Evolutionary conservation across 2,888 invertebrate genomes (phyloP).

Genomic region (Archips crataeganus): DNA sequence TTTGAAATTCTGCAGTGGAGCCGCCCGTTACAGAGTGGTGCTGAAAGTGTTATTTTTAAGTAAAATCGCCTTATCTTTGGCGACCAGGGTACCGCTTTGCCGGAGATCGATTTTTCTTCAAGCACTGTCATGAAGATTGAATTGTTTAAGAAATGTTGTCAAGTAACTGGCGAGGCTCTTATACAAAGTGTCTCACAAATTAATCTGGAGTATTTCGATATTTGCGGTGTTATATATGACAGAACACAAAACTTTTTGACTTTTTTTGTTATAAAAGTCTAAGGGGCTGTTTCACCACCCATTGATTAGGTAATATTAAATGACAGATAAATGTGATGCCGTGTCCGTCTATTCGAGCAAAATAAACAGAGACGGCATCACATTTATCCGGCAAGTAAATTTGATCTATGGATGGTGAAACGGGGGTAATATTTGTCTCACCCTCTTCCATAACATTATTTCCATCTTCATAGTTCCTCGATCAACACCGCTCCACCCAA

Average conservation of each 20-base stretch:
- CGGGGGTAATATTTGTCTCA: background rate
- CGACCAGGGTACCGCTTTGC: conserved; percentile 1
- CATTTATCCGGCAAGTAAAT: too few species aligned
- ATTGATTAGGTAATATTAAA: too few species aligned
- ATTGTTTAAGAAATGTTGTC: background rate
- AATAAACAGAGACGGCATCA: too few species aligned
- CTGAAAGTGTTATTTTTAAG: conserved; percentile 40
- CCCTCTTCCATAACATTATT: background rate
- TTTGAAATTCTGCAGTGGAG: conserved; percentile 62
- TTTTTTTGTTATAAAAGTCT: too few species aligned
- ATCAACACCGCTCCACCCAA: background rate
- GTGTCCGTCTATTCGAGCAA: too few species aligned
- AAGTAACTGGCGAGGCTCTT: background rate
- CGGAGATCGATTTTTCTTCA: conserved; percentile 25
- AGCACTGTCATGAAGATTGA: conserved; percentile 12
- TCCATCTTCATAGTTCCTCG: background rate
- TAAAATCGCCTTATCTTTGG: conserved; percentile 30
- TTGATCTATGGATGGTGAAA: too few species aligned
- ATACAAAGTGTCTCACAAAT: background rate
- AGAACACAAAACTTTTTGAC: too few species aligned
- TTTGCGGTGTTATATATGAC: too few species aligned
- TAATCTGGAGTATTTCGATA: too few species aligned
- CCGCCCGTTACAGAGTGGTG: conserved; percentile 11
- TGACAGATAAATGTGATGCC: too few species aligned
- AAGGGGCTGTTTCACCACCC: too few species aligned